Conservation (phyloP, 1,140 invertebrate species). For the Tigriopus japonicus region DNA sequence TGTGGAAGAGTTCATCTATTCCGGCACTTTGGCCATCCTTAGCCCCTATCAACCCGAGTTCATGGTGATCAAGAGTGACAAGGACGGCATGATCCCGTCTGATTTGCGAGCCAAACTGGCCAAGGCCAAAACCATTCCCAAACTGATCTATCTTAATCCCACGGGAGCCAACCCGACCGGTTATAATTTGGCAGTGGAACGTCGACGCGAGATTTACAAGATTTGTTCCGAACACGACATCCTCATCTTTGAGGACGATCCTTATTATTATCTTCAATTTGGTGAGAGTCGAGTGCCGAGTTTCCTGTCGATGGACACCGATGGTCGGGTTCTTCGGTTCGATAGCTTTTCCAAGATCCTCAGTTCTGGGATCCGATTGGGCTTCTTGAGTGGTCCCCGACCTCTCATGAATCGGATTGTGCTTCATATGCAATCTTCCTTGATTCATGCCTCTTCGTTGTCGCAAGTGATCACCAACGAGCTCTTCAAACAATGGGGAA, state of each 20-base stretch:
- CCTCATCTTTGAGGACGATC: slow-evolving; percentile 58
- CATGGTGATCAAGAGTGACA: neutral
- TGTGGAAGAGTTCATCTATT: slow-evolving; percentile 46
- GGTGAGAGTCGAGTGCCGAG: slow-evolving; percentile 36
- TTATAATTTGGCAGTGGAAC: slow-evolving; percentile 37
- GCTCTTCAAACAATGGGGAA: slow-evolving; percentile 39
- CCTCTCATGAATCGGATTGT: slow-evolving; percentile 38
- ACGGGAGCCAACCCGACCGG: slow-evolving; percentile 50
- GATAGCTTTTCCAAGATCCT: slow-evolving; percentile 63
- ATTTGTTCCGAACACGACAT: slow-evolving; percentile 54
- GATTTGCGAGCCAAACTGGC: slow-evolving; percentile 1
- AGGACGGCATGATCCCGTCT: slow-evolving; percentile 1
- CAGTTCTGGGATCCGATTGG: slow-evolving; percentile 45
- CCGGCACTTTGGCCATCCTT: slow-evolving; percentile 33
- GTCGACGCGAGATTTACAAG: slow-evolving; percentile 47
- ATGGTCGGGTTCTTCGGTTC: slow-evolving; percentile 51
- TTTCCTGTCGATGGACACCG: slow-evolving; percentile 50
- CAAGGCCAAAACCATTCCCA: neutral
- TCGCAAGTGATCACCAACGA: slow-evolving; percentile 47
- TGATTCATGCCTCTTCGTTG: slow-evolving; percentile 47
- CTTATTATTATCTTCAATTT: slow-evolving; percentile 57
- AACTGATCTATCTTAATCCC: slow-evolving; percentile 39
- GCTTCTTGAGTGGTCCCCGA: slow-evolving; percentile 46
- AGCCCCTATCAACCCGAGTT: neutral
- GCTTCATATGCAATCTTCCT: slow-evolving; percentile 45